These are phyloP conservation scores for Hydroisotoma schaefferi DNA, from an alignment of 2,888 invertebrate genomes.

Conservation along the genomic window DNA sequence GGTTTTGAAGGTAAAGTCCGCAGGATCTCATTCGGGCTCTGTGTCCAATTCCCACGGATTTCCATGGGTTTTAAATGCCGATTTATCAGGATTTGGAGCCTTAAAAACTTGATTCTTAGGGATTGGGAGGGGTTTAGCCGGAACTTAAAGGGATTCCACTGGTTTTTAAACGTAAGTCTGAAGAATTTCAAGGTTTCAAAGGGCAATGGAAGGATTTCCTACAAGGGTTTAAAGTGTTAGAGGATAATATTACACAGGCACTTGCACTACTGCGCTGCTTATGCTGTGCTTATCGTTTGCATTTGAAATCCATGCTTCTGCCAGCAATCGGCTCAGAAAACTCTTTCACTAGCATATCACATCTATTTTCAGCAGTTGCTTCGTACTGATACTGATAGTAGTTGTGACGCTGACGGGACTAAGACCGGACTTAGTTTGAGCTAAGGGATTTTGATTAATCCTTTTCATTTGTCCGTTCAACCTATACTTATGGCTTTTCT, in stretches of 20 bases:
- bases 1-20: constrained; percentile 17
- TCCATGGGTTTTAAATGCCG: constrained; percentile 16
- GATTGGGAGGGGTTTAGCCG: constrained; percentile 11
- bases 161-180: constrained; percentile 11
- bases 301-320: neutral
- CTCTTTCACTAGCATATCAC: neutral
- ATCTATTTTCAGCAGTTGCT: too few relatives aligned
- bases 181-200: constrained; percentile 12
- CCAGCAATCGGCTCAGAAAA: neutral
- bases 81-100: constrained; percentile 14
- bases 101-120: constrained; percentile 18
- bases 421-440: constrained; percentile 3
- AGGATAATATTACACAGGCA: neutral
- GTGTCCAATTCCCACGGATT: constrained; percentile 19
- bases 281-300: constrained; percentile 7
- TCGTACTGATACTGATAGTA: too few relatives aligned
- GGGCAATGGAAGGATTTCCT: constrained; percentile 2
- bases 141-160: constrained; percentile 7
- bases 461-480: constrained; percentile 5
- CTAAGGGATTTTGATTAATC: constrained; percentile 3
- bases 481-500: too few relatives aligned
- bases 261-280: too few relatives aligned
- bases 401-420: too few relatives aligned
- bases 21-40: neutral
- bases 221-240: constrained; percentile 13